Evolutionary conservation across 2,888 invertebrate genomes (phyloP).

Genomic region (Odontothrips loti): DNA sequence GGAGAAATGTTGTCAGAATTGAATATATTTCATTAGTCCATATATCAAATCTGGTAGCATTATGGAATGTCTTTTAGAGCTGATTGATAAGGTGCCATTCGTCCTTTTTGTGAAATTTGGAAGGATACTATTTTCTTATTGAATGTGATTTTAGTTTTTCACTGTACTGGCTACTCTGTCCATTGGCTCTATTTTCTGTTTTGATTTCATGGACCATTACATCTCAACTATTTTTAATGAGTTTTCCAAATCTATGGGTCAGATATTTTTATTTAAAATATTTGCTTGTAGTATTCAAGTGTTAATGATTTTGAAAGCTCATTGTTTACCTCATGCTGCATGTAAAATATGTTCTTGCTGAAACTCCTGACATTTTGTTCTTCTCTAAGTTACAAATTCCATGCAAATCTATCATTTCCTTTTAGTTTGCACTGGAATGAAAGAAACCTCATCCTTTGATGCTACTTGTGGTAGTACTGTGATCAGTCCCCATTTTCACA

Average conservation of each 20-base stretch:
- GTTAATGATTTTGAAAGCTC: not conserved
- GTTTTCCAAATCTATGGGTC: not conserved
- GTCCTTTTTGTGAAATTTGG: constrained; percentile 28
- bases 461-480: too few relatives aligned
- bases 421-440: not conserved
- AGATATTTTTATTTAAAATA: too few relatives aligned
- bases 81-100: not conserved
- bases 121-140: too few relatives aligned
- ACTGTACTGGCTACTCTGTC: constrained; percentile 16
- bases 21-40: not conserved
- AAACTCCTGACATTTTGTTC: not conserved
- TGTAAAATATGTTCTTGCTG: not conserved
- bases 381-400: not conserved
- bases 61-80: not conserved
- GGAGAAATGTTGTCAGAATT: not conserved
- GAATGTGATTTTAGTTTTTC: constrained; percentile 28
- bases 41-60: not conserved
- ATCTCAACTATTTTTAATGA: not conserved
- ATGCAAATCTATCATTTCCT: not conserved
- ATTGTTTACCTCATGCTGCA: not conserved
- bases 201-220: not conserved
- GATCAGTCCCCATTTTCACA: not conserved
- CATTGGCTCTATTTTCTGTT: constrained; percentile 19
- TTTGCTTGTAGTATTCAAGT: too few relatives aligned
- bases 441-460: too few relatives aligned